Percentiles rank a stretch among this genome's conserved stretches.
These are phyloP conservation scores for Gambelia wislizenii DNA, from an alignment of 2,797 vertebrate genomes.

Conservation along the genomic window DNA sequence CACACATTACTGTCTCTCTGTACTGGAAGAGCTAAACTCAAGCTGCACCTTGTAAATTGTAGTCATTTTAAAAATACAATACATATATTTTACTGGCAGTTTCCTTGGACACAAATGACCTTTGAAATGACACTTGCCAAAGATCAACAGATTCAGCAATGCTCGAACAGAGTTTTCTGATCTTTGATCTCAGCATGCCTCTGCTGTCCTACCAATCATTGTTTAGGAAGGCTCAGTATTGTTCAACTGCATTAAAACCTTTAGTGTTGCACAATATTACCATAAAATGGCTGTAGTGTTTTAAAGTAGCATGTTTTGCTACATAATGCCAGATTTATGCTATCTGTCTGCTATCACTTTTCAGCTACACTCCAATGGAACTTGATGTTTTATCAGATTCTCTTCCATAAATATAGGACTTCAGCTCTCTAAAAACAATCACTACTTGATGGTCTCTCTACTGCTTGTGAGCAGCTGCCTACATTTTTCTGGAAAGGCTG, in stretches of 20 bases:
- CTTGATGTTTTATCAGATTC: not conserved
- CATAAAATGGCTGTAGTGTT: not conserved
- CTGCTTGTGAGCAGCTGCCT: not conserved
- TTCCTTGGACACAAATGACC: slow-evolving; percentile 37
- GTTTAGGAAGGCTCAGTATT: slow-evolving; percentile 42
- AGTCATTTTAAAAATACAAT: slow-evolving; percentile 54
- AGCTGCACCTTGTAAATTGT: slow-evolving; percentile 33
- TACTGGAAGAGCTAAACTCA: slow-evolving; percentile 45
- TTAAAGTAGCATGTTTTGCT: not conserved
- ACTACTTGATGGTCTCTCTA: not conserved
- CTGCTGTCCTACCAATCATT: slow-evolving; percentile 26
- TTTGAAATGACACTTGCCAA: slow-evolving; percentile 53
- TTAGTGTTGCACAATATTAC: slow-evolving; percentile 26
- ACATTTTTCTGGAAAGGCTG: not conserved
- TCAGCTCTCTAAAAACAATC: slow-evolving; percentile 26
- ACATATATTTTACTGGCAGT: slow-evolving; percentile 37
- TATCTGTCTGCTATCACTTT: not conserved
- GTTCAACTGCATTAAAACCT: slow-evolving; percentile 21
- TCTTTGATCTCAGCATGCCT: slow-evolving; percentile 42
- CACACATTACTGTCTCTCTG: slow-evolving; percentile 38
- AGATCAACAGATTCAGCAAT: slow-evolving; percentile 50
- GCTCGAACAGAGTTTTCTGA: slow-evolving; percentile 38
- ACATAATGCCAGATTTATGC: not conserved
- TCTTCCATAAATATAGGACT: slow-evolving; percentile 11
- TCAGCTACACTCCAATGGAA: not conserved